A percentile compares a stretch with the other conserved stretches of the same genome.
Evolutionary conservation across 2,888 invertebrate species (phyloP).

Genomic region (Drosophila robusta): DNA sequence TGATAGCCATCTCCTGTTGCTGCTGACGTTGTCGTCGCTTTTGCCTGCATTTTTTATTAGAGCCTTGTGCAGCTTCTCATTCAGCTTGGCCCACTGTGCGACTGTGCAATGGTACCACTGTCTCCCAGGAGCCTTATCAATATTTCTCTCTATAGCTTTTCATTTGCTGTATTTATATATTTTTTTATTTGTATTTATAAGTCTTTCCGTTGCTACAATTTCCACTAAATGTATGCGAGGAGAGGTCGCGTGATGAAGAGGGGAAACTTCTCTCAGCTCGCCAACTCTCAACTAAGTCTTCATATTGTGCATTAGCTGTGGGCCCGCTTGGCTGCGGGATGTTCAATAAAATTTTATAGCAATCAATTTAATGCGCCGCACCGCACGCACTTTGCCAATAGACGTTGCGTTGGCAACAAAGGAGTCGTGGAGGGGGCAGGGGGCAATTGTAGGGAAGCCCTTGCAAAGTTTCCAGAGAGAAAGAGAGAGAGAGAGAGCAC

Average conservation of each 20-base stretch:
- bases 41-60: conserved; percentile 65
- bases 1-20: conserved; percentile 70
- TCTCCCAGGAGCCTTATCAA: conserved; percentile 60
- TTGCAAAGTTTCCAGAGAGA: conserved; percentile 59
- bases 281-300: conserved; percentile 50
- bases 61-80: conserved; percentile 49
- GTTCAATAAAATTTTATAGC: conserved; percentile 66
- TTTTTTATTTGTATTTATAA: conserved; percentile 64
- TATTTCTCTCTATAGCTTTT: conserved; percentile 57
- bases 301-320: conserved; percentile 47
- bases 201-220: conserved; percentile 54
- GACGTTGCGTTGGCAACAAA: conserved; percentile 60
- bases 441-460: conserved; percentile 44
- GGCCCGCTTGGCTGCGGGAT: conserved; percentile 19
- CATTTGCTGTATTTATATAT: conserved; percentile 57
- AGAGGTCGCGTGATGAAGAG: neutral
- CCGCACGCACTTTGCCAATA: conserved; percentile 65
- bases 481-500: conserved; percentile 12
- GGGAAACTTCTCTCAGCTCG: conserved; percentile 19
- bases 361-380: conserved; percentile 79
- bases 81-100: conserved; percentile 4
- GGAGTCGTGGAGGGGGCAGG: neutral
- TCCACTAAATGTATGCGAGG: conserved; percentile 7
- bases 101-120: neutral
- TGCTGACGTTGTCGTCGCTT: conserved; percentile 16